Percentiles rank a stretch among this genome's conserved stretches.
Conservation (phyloP, 2,797 vertebrate species). For the Molossus alvarezi region DNA sequence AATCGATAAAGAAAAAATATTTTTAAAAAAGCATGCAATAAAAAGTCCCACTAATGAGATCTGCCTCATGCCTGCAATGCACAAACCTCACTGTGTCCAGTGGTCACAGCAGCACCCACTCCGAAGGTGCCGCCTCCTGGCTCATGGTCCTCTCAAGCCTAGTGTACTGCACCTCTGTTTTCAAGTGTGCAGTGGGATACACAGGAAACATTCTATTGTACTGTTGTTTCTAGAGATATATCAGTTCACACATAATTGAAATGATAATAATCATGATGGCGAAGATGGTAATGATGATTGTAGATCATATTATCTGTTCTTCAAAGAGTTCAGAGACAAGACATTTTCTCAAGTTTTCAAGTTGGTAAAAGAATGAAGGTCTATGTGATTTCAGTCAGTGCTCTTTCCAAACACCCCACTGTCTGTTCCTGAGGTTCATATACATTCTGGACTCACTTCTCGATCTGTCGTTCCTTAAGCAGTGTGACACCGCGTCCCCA, state of each 20-base stretch:
- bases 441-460: not conserved
- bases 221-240: not conserved
- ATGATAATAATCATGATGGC: too few relatives aligned
- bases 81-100: not conserved
- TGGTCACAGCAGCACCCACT: not conserved
- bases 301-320: not conserved
- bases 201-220: not conserved
- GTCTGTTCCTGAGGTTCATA: slow-evolving; percentile 12
- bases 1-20: too few relatives aligned
- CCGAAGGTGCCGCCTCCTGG: not conserved
- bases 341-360: not conserved
- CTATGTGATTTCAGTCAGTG: not conserved
- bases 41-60: not conserved
- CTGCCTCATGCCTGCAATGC: not conserved
- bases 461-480: not conserved
- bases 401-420: not conserved
- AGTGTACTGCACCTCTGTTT: not conserved
- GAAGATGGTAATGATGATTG: not conserved
- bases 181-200: not conserved
- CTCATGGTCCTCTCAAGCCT: not conserved
- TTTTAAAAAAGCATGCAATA: not conserved
- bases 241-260: not conserved
- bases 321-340: not conserved
- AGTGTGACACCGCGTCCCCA: not conserved
- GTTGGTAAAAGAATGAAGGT: not conserved